phyloP scores from a whole-genome alignment of 30 jellyfish, hydroid and myxozoan genomes.

The Cassiopea andromeda region DNA sequence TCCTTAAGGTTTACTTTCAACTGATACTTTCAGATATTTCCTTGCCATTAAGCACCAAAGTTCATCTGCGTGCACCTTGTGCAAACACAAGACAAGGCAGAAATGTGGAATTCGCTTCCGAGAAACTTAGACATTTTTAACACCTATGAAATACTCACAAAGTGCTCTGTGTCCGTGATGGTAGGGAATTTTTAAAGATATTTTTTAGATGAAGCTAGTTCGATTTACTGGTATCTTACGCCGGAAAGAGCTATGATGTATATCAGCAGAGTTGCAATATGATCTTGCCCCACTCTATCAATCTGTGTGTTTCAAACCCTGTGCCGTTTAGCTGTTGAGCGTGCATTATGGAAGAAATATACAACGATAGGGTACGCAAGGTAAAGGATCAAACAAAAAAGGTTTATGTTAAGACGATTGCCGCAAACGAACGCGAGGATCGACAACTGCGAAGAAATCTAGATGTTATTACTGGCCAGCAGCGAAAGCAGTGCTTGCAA shows the following conservation, averaged over 20 bases:
- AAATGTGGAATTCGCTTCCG: neutral
- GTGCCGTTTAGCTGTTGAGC: neutral
- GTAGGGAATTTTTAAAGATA: neutral
- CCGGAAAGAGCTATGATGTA: neutral
- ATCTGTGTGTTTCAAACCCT: neutral
- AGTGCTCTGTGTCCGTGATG: neutral
- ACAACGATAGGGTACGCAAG: neutral
- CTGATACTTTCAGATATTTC: neutral
- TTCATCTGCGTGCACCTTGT: neutral
- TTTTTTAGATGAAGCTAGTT: too few species aligned
- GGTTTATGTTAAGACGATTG: constrained; percentile 49
- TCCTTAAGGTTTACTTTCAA: neutral
- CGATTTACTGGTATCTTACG: too few species aligned
- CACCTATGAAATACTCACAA: neutral
- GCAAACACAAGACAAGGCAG: neutral
- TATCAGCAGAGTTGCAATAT: neutral
- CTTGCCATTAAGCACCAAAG: neutral
- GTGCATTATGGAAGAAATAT: neutral
- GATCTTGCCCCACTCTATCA: neutral
- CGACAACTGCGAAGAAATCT: constrained; percentile 9
- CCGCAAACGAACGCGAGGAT: constrained; percentile 67
- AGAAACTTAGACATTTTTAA: neutral
- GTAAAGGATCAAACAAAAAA: constrained; percentile 31
- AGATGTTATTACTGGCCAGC: constrained; percentile 44
- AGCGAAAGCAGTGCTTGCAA: constrained; percentile 18